Percentiles rank a stretch among this genome's conserved stretches.
Conservation (phyloP, 64 coral and sea anemone species). For the Pocillopora damicornis region DNA sequence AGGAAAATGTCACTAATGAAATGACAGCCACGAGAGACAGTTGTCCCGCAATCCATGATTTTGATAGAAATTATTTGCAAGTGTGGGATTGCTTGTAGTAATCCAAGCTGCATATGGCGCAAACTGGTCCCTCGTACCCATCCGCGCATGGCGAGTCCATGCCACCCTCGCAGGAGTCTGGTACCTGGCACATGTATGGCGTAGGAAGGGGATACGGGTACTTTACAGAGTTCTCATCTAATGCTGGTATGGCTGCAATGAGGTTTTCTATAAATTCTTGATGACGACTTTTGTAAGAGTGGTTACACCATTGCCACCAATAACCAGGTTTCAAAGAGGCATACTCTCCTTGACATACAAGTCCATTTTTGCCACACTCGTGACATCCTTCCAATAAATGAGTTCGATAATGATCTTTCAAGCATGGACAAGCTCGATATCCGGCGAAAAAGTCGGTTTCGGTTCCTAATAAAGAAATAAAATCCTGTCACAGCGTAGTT, state of each 20-base stretch:
- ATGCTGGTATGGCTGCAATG: not conserved
- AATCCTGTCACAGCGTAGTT: too few species aligned
- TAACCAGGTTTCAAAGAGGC: not conserved
- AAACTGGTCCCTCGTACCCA: not conserved
- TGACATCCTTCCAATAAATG: too few species aligned
- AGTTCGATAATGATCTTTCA: too few species aligned
- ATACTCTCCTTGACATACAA: too few species aligned
- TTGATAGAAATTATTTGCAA: not conserved
- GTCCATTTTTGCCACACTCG: too few species aligned
- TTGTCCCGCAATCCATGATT: not conserved
- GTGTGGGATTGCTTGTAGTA: slow-evolving; percentile 4
- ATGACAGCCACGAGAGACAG: not conserved
- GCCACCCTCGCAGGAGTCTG: not conserved
- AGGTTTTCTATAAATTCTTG: not conserved
- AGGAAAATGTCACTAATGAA: not conserved
- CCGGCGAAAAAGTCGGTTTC: too few species aligned
- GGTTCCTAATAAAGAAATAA: too few species aligned
- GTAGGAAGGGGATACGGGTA: not conserved
- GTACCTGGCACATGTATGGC: not conserved
- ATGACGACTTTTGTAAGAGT: not conserved
- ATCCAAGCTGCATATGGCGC: not conserved
- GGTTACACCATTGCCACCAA: not conserved
- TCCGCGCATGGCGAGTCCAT: not conserved
- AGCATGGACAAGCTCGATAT: too few species aligned
- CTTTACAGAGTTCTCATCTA: not conserved